phyloP scores from a whole-genome alignment of 2,113 vertebrate genomes.

The Colistium nudipinnis region DNA sequence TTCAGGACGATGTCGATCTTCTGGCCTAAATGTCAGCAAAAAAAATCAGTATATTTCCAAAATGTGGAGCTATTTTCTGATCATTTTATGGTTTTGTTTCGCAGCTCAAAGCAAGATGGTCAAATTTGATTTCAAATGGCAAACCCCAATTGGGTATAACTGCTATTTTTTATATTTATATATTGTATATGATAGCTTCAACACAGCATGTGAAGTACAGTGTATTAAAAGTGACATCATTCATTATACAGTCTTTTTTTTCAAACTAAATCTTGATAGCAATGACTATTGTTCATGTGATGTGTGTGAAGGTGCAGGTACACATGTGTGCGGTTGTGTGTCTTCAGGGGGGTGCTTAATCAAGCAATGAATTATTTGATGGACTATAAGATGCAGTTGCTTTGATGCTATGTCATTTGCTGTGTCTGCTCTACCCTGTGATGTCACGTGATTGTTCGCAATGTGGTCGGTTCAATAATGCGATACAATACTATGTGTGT shows the following conservation, averaged over 20 bases:
- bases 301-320: not conserved
- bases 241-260: no score
- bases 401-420: not conserved
- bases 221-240: not conserved
- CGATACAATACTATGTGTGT: slow-evolving; percentile 1
- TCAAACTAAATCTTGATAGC: no score
- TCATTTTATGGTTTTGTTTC: not conserved
- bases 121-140: not conserved
- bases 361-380: slow-evolving; percentile 18
- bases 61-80: not conserved
- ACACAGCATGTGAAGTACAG: not conserved
- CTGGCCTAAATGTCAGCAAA: not conserved
- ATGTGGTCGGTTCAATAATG: not conserved
- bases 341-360: slow-evolving; percentile 11
- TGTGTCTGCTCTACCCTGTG: slow-evolving; percentile 8
- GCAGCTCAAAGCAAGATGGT: slow-evolving; percentile 1
- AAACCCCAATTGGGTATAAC: not conserved
- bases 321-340: slow-evolving; percentile 13
- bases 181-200: not conserved
- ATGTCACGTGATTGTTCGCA: slow-evolving; percentile 19
- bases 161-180: not conserved
- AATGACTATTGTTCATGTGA: no score
- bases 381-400: not conserved
- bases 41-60: not conserved
- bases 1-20: no score